These are phyloP conservation scores for Ptychoptera contaminata DNA, from an alignment of 2,888 invertebrate species.

Conservation along the genomic window DNA sequence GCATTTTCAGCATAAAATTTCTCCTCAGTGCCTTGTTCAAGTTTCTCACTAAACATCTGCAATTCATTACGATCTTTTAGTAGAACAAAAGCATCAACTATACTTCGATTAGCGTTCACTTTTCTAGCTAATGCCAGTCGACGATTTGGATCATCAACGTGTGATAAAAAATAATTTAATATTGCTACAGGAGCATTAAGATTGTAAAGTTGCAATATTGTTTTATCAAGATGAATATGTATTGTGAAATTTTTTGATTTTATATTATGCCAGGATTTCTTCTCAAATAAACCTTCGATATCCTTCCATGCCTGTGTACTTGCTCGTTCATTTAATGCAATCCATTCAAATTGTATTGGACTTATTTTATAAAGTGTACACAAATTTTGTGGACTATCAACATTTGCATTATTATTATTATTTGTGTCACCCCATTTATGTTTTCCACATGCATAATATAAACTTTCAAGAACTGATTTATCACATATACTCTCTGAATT, in stretches of 20 bases:
- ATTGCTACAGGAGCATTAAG: slow-evolving; percentile 25
- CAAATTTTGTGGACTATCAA: slow-evolving; percentile 20
- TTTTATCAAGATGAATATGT: slow-evolving; percentile 24
- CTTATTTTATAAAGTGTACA: slow-evolving; percentile 33
- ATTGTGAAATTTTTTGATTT: slow-evolving; percentile 29
- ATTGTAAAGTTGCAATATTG: slow-evolving; percentile 21
- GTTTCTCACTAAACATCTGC: slow-evolving; percentile 18
- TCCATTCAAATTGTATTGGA: slow-evolving; percentile 52
- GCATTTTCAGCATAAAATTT: slow-evolving; percentile 58
- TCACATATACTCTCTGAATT: slow-evolving; percentile 12
- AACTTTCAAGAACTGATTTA: slow-evolving; percentile 21
- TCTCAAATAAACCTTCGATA: slow-evolving; percentile 17
- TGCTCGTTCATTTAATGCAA: slow-evolving; percentile 39
- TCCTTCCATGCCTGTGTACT: slow-evolving; percentile 26
- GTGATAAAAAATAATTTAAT: slow-evolving; percentile 24
- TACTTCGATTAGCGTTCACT: slow-evolving; percentile 24
- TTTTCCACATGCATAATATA: slow-evolving; percentile 22
- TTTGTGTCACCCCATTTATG: slow-evolving; percentile 24
- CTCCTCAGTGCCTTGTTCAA: slow-evolving; percentile 39
- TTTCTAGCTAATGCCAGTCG: slow-evolving; percentile 22
- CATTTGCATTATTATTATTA: slow-evolving; percentile 14
- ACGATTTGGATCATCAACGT: slow-evolving; percentile 22
- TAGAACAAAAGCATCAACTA: slow-evolving; percentile 24
- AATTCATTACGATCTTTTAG: slow-evolving; percentile 25
- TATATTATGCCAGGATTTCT: slow-evolving; percentile 22